These are phyloP conservation scores for Patella ulyssiponensis DNA, from an alignment of 2,888 invertebrate genomes.

Conservation along the genomic window DNA sequence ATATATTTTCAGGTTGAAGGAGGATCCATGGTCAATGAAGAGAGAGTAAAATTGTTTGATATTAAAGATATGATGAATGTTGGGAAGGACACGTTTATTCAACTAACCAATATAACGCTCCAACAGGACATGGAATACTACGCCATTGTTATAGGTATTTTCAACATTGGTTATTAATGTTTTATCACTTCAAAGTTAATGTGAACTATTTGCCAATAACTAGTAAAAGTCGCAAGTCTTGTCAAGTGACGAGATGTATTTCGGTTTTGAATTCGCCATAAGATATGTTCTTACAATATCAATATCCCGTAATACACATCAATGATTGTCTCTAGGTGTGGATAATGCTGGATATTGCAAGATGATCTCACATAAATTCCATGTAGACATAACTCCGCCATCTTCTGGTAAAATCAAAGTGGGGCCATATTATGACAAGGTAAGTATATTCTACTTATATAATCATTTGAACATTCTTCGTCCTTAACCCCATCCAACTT, in stretches of 20 bases:
- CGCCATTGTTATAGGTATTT: slow-evolving; percentile 46
- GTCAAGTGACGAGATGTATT: too few species aligned
- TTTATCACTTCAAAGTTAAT: too few species aligned
- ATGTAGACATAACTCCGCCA: slow-evolving; percentile 46
- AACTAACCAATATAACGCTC: slow-evolving; percentile 29
- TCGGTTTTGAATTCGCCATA: too few species aligned
- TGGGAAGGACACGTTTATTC: slow-evolving; percentile 37
- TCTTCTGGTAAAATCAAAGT: slow-evolving; percentile 38
- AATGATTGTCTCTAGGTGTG: slow-evolving; percentile 31
- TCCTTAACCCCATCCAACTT: too few species aligned
- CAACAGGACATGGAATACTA: slow-evolving; percentile 38
- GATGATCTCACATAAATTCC: slow-evolving; percentile 38
- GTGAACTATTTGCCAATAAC: too few species aligned
- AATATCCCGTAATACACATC: too few species aligned
- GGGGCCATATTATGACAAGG: slow-evolving; percentile 51
- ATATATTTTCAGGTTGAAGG: background rate
- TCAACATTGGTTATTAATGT: background rate
- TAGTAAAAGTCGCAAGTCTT: too few species aligned
- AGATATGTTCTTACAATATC: too few species aligned
- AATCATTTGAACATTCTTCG: too few species aligned
- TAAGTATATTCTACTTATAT: slow-evolving; percentile 20
- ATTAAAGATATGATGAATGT: slow-evolving; percentile 28
- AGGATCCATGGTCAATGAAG: background rate
- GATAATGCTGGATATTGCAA: slow-evolving; percentile 51
- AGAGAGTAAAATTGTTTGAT: slow-evolving; percentile 11